Evolutionary conservation across 2,113 vertebrate genomes (phyloP).

Genomic region (Ornithorhynchus anatinus): DNA sequence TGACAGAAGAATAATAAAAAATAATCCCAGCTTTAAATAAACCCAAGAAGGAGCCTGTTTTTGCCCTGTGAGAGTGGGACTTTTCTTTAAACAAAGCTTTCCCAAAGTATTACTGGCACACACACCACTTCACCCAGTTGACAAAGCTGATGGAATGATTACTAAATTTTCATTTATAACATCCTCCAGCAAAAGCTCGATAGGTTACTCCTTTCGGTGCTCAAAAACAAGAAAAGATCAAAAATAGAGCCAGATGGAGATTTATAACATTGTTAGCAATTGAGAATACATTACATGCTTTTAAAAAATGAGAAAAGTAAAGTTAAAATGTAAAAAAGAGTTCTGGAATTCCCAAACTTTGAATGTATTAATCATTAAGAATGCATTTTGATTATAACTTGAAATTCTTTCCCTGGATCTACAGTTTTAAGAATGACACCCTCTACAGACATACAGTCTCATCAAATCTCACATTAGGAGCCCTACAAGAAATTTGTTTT

Average conservation of each 20-base stretch:
- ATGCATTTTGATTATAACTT: not conserved
- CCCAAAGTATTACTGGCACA: constrained; percentile 63
- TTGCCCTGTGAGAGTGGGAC: not conserved
- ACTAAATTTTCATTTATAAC: constrained; percentile 99
- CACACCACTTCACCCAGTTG: constrained; percentile 92
- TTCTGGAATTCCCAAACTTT: not conserved
- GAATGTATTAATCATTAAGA: not conserved
- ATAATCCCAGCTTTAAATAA: not conserved
- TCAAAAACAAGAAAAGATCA: constrained; percentile 71
- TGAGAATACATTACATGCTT: not conserved
- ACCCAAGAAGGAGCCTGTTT: not conserved
- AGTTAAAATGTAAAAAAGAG: not conserved
- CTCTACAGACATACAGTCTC: too few relatives aligned
- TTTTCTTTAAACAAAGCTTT: accelerated
- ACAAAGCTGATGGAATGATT: constrained; percentile 94
- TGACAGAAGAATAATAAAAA: not conserved
- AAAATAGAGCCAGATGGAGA: constrained; percentile 54
- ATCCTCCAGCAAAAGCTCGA: constrained; percentile 99
- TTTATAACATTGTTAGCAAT: constrained; percentile 28
- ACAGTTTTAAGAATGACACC: too few relatives aligned
- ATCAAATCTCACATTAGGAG: too few relatives aligned
- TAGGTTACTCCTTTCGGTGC: constrained; percentile 99
- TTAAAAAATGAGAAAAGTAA: not conserved
- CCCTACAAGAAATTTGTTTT: too few relatives aligned
- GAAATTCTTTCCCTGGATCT: too few relatives aligned